These are phyloP conservation scores for Bombus sylvicola DNA, from an alignment of 1,140 invertebrate species.

Conservation along the genomic window DNA sequence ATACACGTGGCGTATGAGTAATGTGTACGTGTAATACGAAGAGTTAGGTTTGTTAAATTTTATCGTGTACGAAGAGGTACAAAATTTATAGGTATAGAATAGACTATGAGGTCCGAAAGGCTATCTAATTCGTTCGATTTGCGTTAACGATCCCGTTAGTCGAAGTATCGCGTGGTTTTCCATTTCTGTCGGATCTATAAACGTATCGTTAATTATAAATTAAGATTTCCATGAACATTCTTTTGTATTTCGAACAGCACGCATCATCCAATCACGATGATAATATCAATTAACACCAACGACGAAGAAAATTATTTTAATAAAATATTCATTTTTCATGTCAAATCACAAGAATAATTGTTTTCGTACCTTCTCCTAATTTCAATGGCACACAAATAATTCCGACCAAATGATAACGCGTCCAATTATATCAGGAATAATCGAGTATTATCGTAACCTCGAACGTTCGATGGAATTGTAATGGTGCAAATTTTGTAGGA, in stretches of 20 bases:
- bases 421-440: slow-evolving; percentile 16
- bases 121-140: slow-evolving; percentile 67
- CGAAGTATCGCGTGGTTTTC: neutral
- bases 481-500: slow-evolving; percentile 13
- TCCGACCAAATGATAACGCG: neutral
- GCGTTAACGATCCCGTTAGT: slow-evolving; percentile 34
- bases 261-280: neutral
- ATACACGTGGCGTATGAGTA: slow-evolving; percentile 36
- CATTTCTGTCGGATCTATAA: neutral
- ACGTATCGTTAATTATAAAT: neutral
- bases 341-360: neutral
- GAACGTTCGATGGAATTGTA: slow-evolving; percentile 26
- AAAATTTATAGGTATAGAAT: slow-evolving; percentile 74
- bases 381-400: neutral
- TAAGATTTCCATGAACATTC: neutral
- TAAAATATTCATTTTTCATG: neutral
- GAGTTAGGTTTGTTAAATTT: slow-evolving; percentile 53
- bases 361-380: neutral
- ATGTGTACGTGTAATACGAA: slow-evolving; percentile 49
- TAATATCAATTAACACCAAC: neutral
- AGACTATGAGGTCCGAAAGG: slow-evolving; percentile 71
- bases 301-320: neutral
- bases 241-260: too few species aligned
- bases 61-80: slow-evolving; percentile 73
- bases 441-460: neutral